These are phyloP conservation scores for Phrynocephalus versicolor DNA, from an alignment of 2,113 vertebrate genomes.

Conservation along the genomic window DNA sequence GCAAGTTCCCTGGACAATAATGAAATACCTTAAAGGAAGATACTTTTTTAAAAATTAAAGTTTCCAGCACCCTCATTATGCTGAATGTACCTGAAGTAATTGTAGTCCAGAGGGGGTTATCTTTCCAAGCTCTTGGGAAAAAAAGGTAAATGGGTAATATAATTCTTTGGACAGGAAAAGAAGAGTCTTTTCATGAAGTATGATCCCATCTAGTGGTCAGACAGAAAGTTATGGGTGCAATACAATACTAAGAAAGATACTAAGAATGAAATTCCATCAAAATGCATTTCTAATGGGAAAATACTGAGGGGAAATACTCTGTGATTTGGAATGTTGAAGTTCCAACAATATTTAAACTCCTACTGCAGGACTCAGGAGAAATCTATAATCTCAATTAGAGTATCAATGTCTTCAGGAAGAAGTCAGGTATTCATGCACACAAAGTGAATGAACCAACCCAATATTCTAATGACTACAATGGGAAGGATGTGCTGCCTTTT, in stretches of 20 bases:
- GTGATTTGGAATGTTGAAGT: neutral
- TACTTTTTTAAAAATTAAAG: neutral
- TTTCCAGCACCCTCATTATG: too few species aligned
- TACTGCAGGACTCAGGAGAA: neutral
- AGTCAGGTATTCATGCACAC: neutral
- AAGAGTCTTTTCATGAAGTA: neutral
- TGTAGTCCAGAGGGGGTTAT: neutral
- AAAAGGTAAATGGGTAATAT: neutral
- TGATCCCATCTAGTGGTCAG: neutral
- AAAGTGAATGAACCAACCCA: conserved; percentile 14
- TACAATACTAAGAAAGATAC: neutral
- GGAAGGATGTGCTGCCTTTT: neutral
- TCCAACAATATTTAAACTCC: neutral
- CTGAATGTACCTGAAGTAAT: neutral
- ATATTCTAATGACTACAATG: neutral
- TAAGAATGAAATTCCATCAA: neutral
- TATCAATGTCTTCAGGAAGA: neutral
- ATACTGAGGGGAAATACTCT: neutral
- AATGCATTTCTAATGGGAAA: neutral
- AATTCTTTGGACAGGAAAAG: neutral
- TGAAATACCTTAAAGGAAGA: too few species aligned
- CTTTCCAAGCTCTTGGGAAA: neutral
- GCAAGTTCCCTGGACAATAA: too few species aligned
- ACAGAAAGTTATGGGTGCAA: neutral
- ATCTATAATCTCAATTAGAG: neutral